Evolutionary conservation across 2,888 invertebrate genomes (phyloP), one percentile per base, ranked within the genome.

Genomic region (Anoncus sp.): DNA sequence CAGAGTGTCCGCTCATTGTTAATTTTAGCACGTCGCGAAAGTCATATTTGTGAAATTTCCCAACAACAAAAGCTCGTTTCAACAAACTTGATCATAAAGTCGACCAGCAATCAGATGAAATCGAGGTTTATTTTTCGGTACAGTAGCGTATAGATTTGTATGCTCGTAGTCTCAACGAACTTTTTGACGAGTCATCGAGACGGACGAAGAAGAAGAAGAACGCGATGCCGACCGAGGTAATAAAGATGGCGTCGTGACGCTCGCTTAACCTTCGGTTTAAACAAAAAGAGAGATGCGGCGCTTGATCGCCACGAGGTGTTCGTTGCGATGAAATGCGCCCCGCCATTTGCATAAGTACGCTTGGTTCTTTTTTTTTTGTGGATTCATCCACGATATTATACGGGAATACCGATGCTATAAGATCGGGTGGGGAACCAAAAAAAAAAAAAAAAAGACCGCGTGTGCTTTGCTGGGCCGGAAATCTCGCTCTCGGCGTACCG

Each of bases 321-420:
- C 43, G 63, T 63, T 22, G 57, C 59, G 49, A 60, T 43, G 72
- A 74, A 47, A 55, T 66, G 31, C 43, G n/a, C 16, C 16, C 16
- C 16, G 63, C 55, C 71, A 89, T 89, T 89, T 87, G 89, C 87
- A 89, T 90, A 90, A 89, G 86, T 89, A 87, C 89, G 85, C 84
- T 83, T n/a, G n/a, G n/a, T n/a, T n/a, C n/a, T n/a, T 83, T 83
- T 27, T 53, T 78, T 88, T 86, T 79, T 87, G 86, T 87, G 83
- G 86, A 89, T 89, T 87, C 89, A 87, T 88, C 84, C 16, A 63
- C 45, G 72, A 72, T 72, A 63, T 72, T 55, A 47, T 24, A 45
- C 45, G 43, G 49, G 27, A 60, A 38, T 49, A 40, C 31, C 31
- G 51, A 47, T 69, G 60, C 40, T 10, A n/a, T n/a, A n/a, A n/a